Conservation (phyloP, 2,888 invertebrate species). For the Parnassius glacialis region DNA sequence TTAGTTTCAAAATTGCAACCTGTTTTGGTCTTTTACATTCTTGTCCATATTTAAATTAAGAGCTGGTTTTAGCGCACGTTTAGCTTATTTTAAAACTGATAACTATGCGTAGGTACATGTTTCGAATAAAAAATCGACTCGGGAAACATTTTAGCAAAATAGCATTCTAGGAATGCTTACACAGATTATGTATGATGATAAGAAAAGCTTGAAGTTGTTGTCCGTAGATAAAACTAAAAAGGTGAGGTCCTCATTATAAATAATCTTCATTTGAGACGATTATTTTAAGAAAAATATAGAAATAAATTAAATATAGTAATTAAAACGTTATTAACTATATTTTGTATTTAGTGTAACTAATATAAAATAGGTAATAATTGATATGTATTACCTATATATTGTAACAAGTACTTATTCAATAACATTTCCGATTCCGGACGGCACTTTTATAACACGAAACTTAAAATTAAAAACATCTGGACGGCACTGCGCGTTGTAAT, state of each 20-base stretch:
- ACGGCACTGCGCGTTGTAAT: constrained; percentile 2
- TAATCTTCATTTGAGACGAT: too few relatives aligned
- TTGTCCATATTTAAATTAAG: constrained; percentile 34
- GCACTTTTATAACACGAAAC: constrained; percentile 9
- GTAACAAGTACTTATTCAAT: constrained; percentile 3
- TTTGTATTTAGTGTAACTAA: background rate
- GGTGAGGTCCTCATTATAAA: too few relatives aligned
- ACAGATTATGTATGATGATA: background rate
- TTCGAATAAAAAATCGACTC: constrained; percentile 11
- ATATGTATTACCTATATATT: constrained; percentile 8
- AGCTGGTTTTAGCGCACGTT: constrained; percentile 14
- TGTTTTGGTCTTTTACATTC: constrained; percentile 57
- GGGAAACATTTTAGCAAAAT: constrained; percentile 1
- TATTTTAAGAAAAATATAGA: too few relatives aligned
- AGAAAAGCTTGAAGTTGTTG: too few relatives aligned
- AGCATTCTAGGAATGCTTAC: constrained; percentile 8
- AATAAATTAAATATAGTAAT: too few relatives aligned
- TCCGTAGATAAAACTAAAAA: too few relatives aligned
- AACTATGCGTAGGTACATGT: background rate
- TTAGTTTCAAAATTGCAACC: constrained; percentile 58
- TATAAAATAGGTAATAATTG: background rate
- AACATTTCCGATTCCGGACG: constrained; percentile 15
- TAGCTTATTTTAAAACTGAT: constrained; percentile 18
- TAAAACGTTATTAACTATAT: too few relatives aligned
- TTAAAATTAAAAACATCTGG: constrained; percentile 19